Conservation (phyloP, 2,888 invertebrate genomes). For the Acanthosepion pharaonis region DNA sequence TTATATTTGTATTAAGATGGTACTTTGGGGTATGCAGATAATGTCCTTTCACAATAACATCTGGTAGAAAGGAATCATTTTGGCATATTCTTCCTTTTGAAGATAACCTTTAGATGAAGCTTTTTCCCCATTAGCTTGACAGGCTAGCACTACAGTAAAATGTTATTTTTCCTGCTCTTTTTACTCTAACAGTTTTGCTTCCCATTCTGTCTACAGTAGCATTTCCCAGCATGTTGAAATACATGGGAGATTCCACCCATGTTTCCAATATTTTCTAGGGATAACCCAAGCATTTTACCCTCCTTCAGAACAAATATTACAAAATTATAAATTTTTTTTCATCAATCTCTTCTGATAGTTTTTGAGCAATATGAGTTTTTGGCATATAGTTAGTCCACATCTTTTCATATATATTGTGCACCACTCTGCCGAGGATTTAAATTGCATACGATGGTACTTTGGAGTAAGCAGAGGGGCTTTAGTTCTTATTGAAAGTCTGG, state of each 20-base stretch:
- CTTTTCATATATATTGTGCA: neutral
- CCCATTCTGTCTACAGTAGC: too few species aligned
- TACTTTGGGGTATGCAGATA: neutral
- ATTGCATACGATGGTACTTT: neutral
- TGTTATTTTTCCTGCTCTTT: neutral
- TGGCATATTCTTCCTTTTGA: neutral
- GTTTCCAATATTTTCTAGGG: conserved; percentile 15
- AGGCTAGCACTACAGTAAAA: neutral
- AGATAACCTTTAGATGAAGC: neutral
- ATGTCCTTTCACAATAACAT: neutral
- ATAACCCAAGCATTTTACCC: neutral
- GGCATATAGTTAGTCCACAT: neutral
- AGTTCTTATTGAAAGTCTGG: neutral
- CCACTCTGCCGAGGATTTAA: neutral
- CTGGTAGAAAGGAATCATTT: neutral
- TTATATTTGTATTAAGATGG: neutral
- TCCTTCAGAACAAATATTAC: neutral
- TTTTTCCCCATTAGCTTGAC: neutral
- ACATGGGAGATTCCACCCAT: too few species aligned
- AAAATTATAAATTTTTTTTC: neutral
- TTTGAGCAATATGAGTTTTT: neutral
- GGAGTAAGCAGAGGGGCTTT: neutral
- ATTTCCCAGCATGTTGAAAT: too few species aligned
- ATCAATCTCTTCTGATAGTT: neutral
- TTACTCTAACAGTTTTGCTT: too few species aligned